Base-by-base conservation (phyloP, 2,797 vertebrate genomes). In the Pristis pectinata region DNA sequence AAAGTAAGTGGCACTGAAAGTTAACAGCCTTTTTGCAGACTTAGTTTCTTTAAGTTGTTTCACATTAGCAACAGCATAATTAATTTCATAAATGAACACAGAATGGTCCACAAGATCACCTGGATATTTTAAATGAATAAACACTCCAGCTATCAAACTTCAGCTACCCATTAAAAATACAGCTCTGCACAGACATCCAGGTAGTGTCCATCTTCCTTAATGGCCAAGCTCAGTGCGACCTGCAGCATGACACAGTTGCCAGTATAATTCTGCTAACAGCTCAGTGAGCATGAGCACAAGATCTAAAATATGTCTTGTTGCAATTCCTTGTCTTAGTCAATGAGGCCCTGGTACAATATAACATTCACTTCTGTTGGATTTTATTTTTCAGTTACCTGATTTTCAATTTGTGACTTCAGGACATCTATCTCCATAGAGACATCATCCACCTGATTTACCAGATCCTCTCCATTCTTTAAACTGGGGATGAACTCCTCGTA, bases 401-500 rank as follows among this genome's bases (percentile, higher is more conserved):
- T 98, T 64, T 99, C 98, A 19, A 99, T 98, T 93, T 97, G 97
- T 1, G 96, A 98, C 94, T 97, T 98, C 41, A 99, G 97, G 76
- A 95, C 93, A 80, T 98, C 98, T 93, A 99, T 98, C 95, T 97
- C 98, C 96, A 95, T 96, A 95, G 97, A 97, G 0, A 99, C 97
- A 0, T 96, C 95, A 0, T 98, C 97, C 87, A 99, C 98, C 95
- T 98, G 97, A 0, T 96, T 64, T 96, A 98, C 97, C 49, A 99
- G 95, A 0, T 98, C 98, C 95, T 98, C 97, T 0, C 98, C 98
- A 0, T 96, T 97, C 94, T 98, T 97, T 96, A 99, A 96, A 96
- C 97, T 98, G 1, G 98, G 98, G 59, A 99, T 96, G 95, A 99
- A 99, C 95, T 99, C 98, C 41, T 94, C 96, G 53, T 99, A 99